Base-by-base conservation (phyloP, 2,113 vertebrate genomes). In the Speoplatyrhinus poulsoni region DNA sequence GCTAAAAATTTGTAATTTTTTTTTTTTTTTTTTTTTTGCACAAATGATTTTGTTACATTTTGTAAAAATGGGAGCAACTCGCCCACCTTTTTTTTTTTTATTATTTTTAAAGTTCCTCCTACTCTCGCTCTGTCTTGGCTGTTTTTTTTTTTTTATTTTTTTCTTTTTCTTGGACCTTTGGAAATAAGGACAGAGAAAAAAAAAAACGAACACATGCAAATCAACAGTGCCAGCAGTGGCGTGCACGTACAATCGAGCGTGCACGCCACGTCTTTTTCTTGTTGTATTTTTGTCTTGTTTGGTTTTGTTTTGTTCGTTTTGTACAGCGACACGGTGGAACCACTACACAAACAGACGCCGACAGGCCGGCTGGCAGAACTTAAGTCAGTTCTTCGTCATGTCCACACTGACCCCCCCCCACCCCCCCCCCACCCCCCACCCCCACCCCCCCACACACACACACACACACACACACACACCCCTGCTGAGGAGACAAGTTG, bases 331-430 rank as follows among this genome's bases (percentile, higher is more conserved):
- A 11, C 67, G 77, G 75, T 82, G 87, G 82, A 89, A 90, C 87
- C 82, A 90, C 87, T 86, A 41, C 36, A 41, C 36, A 41, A 41
- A 41, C 36, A 85, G 82, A 88, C 59, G 71, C 70, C 70, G 54
- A 79, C 63, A 50, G 73, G 73, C 69, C 76, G 66, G 76, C 89
- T 89, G 86, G 88, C 87, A 76, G 75, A 61, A 84, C 83, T 87
- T 91, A 83, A 88, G 76, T 84, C 80, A 75, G 71, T 85, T 41
- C 36, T 41, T 41, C 36, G 7, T 41, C 36, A 41, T 41, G 7
- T 6, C 36, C 36, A 8, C 36, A 41, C 36, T 41, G 36, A 41
- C 36, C 36, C 36, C 36, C 36, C 4, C 36, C 5, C 36, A 4
- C 36, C 36, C 36, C 7, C 36, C 7, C 36, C 63, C 63, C 65